Conservation (phyloP, 1,140 invertebrate genomes). For the Cepaea nemoralis region DNA sequence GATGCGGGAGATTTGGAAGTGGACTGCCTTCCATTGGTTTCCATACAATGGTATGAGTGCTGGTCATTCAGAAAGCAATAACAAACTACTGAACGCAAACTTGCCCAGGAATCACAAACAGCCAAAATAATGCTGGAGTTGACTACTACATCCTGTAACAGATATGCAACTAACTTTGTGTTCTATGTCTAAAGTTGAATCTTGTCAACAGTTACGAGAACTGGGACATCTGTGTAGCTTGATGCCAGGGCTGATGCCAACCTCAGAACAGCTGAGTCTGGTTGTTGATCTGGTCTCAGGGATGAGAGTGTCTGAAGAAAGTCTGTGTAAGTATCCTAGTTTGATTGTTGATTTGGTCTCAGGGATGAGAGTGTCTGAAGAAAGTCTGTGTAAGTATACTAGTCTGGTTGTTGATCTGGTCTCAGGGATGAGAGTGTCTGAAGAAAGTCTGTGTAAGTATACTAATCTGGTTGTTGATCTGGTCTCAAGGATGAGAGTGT, state of each 20-base stretch:
- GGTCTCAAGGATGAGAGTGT: conserved; percentile 84
- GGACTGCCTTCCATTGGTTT: too few species aligned
- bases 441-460: conserved; percentile 34
- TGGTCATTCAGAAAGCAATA: too few species aligned
- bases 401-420: conserved; percentile 90
- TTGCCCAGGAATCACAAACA: too few species aligned
- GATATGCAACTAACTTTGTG: too few species aligned
- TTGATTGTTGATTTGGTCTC: conserved; percentile 88
- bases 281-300: conserved; percentile 91
- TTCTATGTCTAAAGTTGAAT: too few species aligned
- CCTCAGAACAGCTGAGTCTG: conserved; percentile 87
- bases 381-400: conserved; percentile 30
- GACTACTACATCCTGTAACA: too few species aligned
- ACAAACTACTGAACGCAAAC: too few species aligned
- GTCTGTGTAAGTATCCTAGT: conserved; percentile 22
- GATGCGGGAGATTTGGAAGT: too few species aligned
- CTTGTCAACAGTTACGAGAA: conserved; percentile 44
- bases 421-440: conserved; percentile 81
- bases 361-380: conserved; percentile 78
- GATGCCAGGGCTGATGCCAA: conserved; percentile 84
- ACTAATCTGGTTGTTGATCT: conserved; percentile 87
- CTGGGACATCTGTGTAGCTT: conserved; percentile 91
- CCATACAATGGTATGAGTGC: too few species aligned
- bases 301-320: conserved; percentile 75
- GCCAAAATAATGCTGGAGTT: too few species aligned